These are phyloP conservation scores for Carollia perspicillata DNA, from an alignment of 2,113 vertebrate genomes.

Conservation along the genomic window DNA sequence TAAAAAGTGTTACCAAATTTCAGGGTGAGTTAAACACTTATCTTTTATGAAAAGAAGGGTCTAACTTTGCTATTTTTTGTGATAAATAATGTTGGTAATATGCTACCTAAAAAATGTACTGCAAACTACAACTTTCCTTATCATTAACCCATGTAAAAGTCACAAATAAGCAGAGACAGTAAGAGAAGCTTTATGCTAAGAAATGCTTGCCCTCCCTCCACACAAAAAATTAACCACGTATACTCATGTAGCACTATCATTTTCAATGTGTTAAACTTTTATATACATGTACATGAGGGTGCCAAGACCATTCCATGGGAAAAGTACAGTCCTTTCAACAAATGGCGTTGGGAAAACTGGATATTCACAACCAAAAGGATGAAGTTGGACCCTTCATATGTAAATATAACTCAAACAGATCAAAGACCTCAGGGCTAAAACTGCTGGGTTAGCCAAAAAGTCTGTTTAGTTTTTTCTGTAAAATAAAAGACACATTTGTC, in stretches of 20 bases:
- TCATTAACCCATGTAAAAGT: conserved; percentile 9
- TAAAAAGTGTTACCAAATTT: not conserved
- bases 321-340: not conserved
- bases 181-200: not conserved
- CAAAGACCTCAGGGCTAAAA: not conserved
- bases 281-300: not conserved
- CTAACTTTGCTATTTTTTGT: not conserved
- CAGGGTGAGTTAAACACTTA: not conserved
- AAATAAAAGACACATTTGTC: too few relatives aligned
- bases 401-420: not conserved
- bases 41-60: not conserved
- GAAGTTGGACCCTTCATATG: not conserved
- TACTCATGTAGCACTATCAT: not conserved
- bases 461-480: too few relatives aligned
- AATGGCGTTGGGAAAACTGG: not conserved
- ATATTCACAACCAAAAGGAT: not conserved
- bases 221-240: not conserved
- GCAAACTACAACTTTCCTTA: not conserved
- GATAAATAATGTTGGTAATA: not conserved
- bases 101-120: not conserved
- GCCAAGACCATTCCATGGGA: not conserved
- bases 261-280: not conserved
- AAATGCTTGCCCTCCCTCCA: not conserved
- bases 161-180: not conserved
- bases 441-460: not conserved